A percentile compares a stretch with the other conserved stretches of the same genome.
Evolutionary conservation across 2,797 vertebrate genomes (phyloP).

Genomic region (Pteronotus mesoamericanus): DNA sequence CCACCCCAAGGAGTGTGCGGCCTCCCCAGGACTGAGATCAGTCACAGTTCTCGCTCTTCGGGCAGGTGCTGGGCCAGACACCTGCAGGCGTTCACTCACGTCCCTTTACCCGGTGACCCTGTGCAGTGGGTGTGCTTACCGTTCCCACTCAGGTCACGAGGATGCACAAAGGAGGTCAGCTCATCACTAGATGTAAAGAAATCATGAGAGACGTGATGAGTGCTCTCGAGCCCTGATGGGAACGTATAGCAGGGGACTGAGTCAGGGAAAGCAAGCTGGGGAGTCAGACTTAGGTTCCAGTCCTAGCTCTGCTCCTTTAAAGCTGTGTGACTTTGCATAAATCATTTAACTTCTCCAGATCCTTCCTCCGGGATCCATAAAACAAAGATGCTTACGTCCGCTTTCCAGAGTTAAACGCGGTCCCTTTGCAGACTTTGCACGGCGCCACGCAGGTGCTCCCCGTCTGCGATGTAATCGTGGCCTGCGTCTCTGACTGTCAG

Average conservation of each 20-base stretch:
- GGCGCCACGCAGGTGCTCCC: fast-evolving
- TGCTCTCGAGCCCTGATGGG: fast-evolving
- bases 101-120: background rate
- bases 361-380: background rate
- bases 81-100: background rate
- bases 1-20: fast-evolving
- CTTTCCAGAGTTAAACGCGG: fast-evolving
- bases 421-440: background rate
- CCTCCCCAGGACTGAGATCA: background rate
- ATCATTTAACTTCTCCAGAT: background rate
- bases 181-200: background rate
- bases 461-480: background rate
- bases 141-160: background rate
- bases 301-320: no score
- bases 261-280: no score
- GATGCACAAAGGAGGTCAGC: background rate
- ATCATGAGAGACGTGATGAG: fast-evolving
- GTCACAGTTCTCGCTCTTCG: fast-evolving
- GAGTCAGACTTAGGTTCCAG: background rate
- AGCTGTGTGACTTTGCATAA: background rate
- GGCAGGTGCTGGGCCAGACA: background rate
- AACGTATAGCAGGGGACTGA: fast-evolving
- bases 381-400: fast-evolving
- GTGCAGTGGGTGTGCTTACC: fast-evolving
- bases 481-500: background rate